Percentiles rank a stretch among this genome's conserved stretches.
phyloP scores from a whole-genome alignment of 2,888 invertebrate genomes.

The Pycnomerus fuliginosus region DNA sequence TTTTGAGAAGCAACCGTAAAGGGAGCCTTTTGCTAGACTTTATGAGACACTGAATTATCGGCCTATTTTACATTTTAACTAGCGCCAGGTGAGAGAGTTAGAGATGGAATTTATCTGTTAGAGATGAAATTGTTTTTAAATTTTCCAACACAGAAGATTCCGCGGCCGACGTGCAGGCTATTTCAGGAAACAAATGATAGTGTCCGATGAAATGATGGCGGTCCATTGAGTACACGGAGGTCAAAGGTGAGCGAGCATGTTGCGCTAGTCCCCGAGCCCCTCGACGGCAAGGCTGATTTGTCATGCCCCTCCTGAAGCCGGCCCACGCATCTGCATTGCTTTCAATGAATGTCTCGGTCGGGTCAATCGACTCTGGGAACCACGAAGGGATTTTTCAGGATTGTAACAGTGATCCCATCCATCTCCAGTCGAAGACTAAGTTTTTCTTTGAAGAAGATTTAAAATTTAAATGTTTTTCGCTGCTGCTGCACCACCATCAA shows the following conservation, averaged over 20 bases:
- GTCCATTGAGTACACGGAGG: conserved; percentile 49
- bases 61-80: conserved; percentile 26
- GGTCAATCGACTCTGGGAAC: conserved; percentile 2
- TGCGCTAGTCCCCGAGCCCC: conserved; percentile 36
- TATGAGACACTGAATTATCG: conserved; percentile 24
- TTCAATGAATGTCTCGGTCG: conserved; percentile 37
- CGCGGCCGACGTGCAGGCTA: conserved; percentile 27
- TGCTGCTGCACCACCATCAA: too few relatives aligned
- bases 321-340: conserved; percentile 46
- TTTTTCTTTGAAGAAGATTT: too few relatives aligned
- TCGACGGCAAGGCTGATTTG: conserved; percentile 46
- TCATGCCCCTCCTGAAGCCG: conserved; percentile 49
- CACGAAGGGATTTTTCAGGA: too few relatives aligned
- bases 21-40: conserved; percentile 14
- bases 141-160: too few relatives aligned
- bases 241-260: conserved; percentile 51
- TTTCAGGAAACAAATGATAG: conserved; percentile 46
- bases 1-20: conserved; percentile 16
- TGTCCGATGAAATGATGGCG: conserved; percentile 50
- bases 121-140: too few relatives aligned
- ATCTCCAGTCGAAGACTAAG: too few relatives aligned
- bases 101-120: too few relatives aligned
- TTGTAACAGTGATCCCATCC: too few relatives aligned
- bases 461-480: too few relatives aligned
- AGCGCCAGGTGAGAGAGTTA: conserved; percentile 24